Base-by-base conservation (phyloP, 2,113 vertebrate species). In the Polypterus bichir region DNA sequence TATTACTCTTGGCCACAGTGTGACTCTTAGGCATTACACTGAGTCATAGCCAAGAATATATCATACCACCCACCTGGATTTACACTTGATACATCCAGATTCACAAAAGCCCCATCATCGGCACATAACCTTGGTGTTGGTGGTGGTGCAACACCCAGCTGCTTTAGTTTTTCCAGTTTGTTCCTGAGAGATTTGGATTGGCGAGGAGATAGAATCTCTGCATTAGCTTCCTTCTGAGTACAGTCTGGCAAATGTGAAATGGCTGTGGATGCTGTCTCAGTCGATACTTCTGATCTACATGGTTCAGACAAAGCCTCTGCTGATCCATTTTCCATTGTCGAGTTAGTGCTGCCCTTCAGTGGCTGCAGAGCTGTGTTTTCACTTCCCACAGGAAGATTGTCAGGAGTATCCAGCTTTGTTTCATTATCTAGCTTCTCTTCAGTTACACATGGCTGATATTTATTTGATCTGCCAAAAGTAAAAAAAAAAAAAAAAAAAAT, bases 91-190 rank as follows among this genome's bases (percentile, higher is more conserved):
- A 86, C 87, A 4, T 97, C 92, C 0, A 98, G 87, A 65, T 89
- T 82, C 61, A 98, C 77, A 65, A 97, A 97, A 44, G 81, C 81
- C 9, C 89, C 90, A 0, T 86, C 81, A 60, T 83, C 82, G 5
- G 87, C 78, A 66, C 81, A 88, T 64, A 97, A 75, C 53, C 79
- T 88, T n/a, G 88, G 90, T 11, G 92, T 82, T 52, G 90, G 76
- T 1, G 87, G 91, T 47, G 95, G 85, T 54, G 93, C 82, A 46
- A 99, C 67, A 27, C 95, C 94, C 47, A 99, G 82, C 7, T 90
- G 84, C 65, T 83, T 88, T 51, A 98, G 82, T 62, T 88, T 77
- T 45, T 91, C 81, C 64, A 93, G 27, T 61, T 77, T 92, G 73
- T 91, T 90, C 67, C 76, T 82, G 68, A 76, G 91, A 2, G 9